These are phyloP conservation scores for Macrophya annulata DNA, from an alignment of 2,888 invertebrate species.

Conservation along the genomic window DNA sequence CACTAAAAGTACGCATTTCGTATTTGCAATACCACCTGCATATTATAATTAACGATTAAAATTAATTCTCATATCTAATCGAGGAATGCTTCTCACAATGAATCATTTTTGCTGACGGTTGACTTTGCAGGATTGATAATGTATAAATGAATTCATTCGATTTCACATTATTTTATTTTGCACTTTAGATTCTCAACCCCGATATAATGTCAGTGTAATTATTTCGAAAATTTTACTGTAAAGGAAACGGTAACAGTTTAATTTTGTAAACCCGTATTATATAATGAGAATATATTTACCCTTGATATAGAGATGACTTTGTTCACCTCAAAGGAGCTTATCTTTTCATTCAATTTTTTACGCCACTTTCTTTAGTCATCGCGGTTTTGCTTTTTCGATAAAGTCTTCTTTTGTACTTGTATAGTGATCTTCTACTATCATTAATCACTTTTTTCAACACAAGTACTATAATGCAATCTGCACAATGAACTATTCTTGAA, in stretches of 20 bases:
- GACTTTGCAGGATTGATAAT: background rate
- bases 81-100: background rate
- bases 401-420: background rate
- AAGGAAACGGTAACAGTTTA: background rate
- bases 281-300: background rate
- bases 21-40: background rate
- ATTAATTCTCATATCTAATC: background rate
- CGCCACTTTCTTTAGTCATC: background rate
- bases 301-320: background rate
- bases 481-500: background rate
- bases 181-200: background rate
- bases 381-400: background rate
- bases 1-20: background rate
- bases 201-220: background rate
- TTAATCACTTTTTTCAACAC: background rate
- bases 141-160: background rate
- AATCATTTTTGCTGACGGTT: background rate
- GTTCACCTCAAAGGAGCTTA: background rate
- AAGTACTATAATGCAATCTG: background rate
- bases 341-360: background rate
- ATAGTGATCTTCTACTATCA: background rate
- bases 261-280: background rate
- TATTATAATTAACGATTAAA: background rate
- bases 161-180: background rate
- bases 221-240: background rate